These are phyloP conservation scores for Cavia porcellus DNA, from an alignment of 2,113 vertebrate species.

Conservation along the genomic window DNA sequence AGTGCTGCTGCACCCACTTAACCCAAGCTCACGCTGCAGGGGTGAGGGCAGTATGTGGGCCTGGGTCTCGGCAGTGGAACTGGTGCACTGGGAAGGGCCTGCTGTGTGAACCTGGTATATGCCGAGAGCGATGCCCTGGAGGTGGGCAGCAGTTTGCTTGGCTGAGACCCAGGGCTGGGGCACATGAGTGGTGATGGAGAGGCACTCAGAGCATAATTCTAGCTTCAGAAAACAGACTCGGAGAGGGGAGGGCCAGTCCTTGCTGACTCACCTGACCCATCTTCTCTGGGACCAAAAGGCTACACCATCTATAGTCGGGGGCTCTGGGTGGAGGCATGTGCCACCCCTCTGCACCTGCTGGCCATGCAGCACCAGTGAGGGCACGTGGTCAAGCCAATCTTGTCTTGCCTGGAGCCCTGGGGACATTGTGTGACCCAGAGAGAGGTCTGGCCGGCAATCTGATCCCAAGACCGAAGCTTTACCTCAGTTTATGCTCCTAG, in stretches of 20 bases:
- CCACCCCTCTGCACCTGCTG: not conserved
- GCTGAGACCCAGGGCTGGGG: not conserved
- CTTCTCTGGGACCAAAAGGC: not conserved
- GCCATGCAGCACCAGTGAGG: not conserved
- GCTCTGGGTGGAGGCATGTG: not conserved
- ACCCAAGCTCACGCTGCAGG: not conserved
- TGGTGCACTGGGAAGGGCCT: not conserved
- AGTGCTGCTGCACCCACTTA: not conserved
- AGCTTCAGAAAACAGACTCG: not conserved
- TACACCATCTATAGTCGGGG: not conserved
- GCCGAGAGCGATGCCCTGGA: not conserved
- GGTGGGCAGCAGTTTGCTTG: not conserved
- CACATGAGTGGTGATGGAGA: not conserved
- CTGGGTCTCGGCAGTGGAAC: not conserved
- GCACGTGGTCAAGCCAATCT: not conserved
- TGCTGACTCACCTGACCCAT: not conserved
- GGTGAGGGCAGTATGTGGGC: not conserved
- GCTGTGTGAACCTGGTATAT: not conserved
- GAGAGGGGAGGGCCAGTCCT: not conserved
- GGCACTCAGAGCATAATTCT: not conserved
- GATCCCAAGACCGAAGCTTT: not conserved
- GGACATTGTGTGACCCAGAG: not conserved
- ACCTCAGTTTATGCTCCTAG: not conserved
- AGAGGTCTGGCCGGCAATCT: not conserved
- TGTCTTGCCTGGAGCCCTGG: not conserved